A percentile compares a stretch with the other conserved stretches of the same genome.
Evolutionary conservation across 1,140 invertebrate species (phyloP).

Genomic region (Drosophila asahinai): DNA sequence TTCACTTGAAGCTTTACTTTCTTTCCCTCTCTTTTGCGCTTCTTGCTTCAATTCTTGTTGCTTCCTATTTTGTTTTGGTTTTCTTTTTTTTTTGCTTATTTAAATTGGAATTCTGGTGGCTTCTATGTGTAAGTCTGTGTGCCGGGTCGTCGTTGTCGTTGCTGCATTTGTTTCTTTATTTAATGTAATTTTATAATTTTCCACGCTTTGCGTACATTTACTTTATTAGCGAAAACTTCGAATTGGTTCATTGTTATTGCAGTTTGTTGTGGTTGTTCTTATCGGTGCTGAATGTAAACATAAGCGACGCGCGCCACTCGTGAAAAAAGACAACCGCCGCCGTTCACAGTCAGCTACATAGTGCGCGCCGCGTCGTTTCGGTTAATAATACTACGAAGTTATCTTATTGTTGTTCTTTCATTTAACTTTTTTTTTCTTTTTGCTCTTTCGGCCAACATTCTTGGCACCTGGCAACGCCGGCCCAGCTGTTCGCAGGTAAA

Average conservation of each 20-base stretch:
- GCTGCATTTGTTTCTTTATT: constrained; percentile 4
- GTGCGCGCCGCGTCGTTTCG: constrained; percentile 32
- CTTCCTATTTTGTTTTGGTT: constrained; percentile 4
- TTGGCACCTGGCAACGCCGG: constrained; percentile 30
- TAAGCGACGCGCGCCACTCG: constrained; percentile 7
- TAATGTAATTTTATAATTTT: constrained; percentile 11
- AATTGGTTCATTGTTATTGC: constrained; percentile 27
- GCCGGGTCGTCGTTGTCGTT: background rate
- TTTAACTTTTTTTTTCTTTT: constrained; percentile 12
- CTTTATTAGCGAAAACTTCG: constrained; percentile 3
- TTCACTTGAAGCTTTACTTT: constrained; percentile 45
- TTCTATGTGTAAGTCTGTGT: constrained; percentile 1
- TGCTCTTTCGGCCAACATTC: constrained; percentile 11
- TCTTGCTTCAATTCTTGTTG: constrained; percentile 24
- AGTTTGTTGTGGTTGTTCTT: constrained; percentile 17
- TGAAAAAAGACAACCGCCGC: constrained; percentile 25
- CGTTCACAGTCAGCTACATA: constrained; percentile 39
- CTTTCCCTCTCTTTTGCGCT: constrained; percentile 32
- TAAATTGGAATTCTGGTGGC: constrained; percentile 18
- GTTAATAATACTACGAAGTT: constrained; percentile 45
- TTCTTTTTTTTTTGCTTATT: constrained; percentile 18
- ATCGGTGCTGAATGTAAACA: constrained; percentile 27
- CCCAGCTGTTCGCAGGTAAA: constrained; percentile 28
- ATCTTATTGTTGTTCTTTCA: constrained; percentile 33
- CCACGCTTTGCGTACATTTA: constrained; percentile 12